Evolutionary conservation across 2,888 invertebrate genomes (phyloP).

Genomic region (Microctonus hyperodae): DNA sequence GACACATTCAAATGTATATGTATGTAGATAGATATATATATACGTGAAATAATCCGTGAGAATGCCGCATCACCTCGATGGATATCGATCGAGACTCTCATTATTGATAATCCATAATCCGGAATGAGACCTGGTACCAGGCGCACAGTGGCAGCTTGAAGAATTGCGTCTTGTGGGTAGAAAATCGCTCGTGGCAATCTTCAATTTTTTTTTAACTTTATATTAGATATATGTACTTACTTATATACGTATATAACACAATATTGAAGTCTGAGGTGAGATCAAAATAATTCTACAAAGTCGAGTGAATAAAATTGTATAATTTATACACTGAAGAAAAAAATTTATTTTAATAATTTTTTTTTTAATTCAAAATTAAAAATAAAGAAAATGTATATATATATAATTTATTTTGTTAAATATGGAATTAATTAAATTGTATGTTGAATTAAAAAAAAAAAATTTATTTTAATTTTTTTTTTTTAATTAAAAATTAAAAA

Average conservation of each 20-base stretch:
- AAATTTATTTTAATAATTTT: neutral
- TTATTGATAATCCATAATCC: conserved; percentile 62
- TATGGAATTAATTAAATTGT: neutral
- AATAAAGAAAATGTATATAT: neutral
- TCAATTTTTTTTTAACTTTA: conserved; percentile 7
- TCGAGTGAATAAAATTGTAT: neutral
- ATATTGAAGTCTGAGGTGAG: neutral
- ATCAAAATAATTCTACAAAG: neutral
- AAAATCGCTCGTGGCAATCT: conserved; percentile 23
- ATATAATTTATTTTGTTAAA: neutral
- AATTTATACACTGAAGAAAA: neutral
- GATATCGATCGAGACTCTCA: conserved; percentile 56
- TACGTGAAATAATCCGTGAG: conserved; percentile 19
- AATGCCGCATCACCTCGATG: conserved; percentile 41
- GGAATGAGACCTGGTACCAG: conserved; percentile 52
- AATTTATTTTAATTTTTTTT: neutral
- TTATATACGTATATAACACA: neutral
- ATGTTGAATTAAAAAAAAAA: neutral
- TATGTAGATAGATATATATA: neutral
- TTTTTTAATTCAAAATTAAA: neutral
- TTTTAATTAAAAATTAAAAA: neutral
- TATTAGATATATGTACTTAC: neutral
- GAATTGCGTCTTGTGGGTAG: conserved; percentile 47
- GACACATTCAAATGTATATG: neutral
- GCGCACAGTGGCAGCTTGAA: conserved; percentile 55